Evolutionary conservation across 2,888 invertebrate genomes (phyloP).

Genomic region (Noctua janthina): DNA sequence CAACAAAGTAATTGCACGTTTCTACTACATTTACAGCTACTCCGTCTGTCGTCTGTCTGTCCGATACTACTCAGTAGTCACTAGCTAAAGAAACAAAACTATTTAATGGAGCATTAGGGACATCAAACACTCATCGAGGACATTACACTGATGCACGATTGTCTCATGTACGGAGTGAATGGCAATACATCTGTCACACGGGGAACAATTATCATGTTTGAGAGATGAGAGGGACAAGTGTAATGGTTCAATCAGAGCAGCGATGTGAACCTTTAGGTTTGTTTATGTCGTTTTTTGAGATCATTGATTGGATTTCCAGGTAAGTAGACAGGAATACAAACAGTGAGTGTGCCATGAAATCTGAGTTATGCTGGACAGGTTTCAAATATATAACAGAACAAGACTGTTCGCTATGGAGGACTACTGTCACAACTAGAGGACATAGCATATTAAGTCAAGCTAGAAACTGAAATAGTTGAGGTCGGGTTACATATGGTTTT

Average conservation of each 20-base stretch:
- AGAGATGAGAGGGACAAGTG: constrained; percentile 23
- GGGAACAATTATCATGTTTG: constrained; percentile 45
- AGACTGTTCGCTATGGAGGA: not conserved
- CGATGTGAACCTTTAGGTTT: constrained; percentile 5
- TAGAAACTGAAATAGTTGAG: not conserved
- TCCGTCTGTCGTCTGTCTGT: constrained; percentile 49
- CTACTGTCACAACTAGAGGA: not conserved
- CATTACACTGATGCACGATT: constrained; percentile 54
- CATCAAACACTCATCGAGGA: constrained; percentile 61
- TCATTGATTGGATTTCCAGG: not conserved
- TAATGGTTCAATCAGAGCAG: constrained; percentile 28
- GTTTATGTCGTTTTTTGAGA: not conserved
- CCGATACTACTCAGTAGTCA: constrained; percentile 20
- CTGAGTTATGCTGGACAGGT: not conserved
- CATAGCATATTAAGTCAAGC: not conserved
- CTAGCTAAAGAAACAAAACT: constrained; percentile 50
- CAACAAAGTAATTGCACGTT: constrained; percentile 4
- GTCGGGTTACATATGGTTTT: not conserved
- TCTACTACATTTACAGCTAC: constrained; percentile 23
- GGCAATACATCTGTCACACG: constrained; percentile 54
- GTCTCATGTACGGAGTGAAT: constrained; percentile 40
- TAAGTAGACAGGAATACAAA: not conserved
- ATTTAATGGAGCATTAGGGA: constrained; percentile 60
- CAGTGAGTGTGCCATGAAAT: not conserved
- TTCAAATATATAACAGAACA: not conserved